Evolutionary conservation across 2,797 vertebrate genomes (phyloP).

Genomic region (Lagocephalus sceleratus): DNA sequence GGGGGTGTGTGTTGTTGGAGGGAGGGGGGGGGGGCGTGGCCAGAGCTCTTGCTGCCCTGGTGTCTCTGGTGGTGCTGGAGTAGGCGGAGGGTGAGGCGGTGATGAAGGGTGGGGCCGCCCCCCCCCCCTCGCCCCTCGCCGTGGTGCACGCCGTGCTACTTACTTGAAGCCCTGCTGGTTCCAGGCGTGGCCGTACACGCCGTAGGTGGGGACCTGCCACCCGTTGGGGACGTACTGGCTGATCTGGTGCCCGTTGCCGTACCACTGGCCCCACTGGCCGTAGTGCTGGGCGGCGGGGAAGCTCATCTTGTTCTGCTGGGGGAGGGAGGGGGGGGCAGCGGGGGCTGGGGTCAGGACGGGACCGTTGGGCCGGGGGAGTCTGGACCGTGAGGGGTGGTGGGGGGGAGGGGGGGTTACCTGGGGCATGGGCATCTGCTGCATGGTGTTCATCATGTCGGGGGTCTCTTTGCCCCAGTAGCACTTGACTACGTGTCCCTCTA

Average conservation of each 20-base stretch:
- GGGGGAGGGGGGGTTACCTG: conserved; percentile 61
- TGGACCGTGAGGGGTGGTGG: no score
- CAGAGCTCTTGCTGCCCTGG: conserved; percentile 49
- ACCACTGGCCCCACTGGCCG: conserved; percentile 97
- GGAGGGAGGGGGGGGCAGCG: not conserved
- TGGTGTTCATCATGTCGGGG: conserved; percentile 87
- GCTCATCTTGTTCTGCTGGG: conserved; percentile 88
- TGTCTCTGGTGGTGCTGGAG: conserved; percentile 49
- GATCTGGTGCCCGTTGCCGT: conserved; percentile 91
- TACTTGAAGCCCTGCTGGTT: conserved; percentile 97
- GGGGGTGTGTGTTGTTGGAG: conserved; percentile 22
- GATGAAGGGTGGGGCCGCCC: conserved; percentile 52
- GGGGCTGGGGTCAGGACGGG: no score
- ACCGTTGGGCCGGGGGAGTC: no score
- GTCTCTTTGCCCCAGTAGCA: conserved; percentile 99
- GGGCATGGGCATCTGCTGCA: conserved; percentile 86
- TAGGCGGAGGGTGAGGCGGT: conserved; percentile 43
- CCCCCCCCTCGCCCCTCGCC: no score
- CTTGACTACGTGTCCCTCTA: conserved; percentile 94
- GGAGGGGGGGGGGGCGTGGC: conserved; percentile 24
- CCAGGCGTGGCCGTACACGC: conserved; percentile 93
- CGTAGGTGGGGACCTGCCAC: conserved; percentile 94
- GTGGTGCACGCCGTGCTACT: conserved; percentile 72
- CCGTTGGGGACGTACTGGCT: conserved; percentile 95
- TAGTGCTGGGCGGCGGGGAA: conserved; percentile 88